Evolutionary conservation across 2,797 vertebrate species (phyloP).

Genomic region (Lagocephalus sceleratus): DNA sequence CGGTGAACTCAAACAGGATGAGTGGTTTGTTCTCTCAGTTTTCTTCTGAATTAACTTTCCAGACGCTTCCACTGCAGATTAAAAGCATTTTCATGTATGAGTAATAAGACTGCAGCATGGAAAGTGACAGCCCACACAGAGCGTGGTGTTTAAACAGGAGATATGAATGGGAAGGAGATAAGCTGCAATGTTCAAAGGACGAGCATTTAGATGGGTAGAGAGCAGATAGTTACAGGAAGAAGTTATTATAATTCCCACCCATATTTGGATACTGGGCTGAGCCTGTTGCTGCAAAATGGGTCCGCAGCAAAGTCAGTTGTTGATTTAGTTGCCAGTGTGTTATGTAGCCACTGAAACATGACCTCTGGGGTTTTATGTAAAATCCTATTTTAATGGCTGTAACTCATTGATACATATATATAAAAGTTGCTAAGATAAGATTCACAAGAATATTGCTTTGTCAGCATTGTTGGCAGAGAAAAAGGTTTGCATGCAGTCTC

Average conservation of each 20-base stretch:
- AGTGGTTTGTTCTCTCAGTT: conserved; percentile 26
- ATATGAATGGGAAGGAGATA: conserved; percentile 5
- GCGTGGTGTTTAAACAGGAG: conserved; percentile 10
- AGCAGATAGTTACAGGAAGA: conserved; percentile 24
- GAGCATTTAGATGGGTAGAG: conserved; percentile 49
- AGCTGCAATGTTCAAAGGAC: conserved; percentile 48
- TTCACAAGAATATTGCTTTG: conserved; percentile 6
- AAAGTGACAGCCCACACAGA: conserved; percentile 16
- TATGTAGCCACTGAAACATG: too few relatives aligned
- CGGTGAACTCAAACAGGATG: conserved; percentile 20
- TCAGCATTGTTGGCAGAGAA: conserved; percentile 13
- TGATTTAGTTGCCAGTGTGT: too few relatives aligned
- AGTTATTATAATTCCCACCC: conserved; percentile 52
- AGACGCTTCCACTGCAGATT: neutral
- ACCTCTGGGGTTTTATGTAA: neutral
- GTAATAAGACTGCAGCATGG: conserved; percentile 3
- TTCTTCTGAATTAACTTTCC: conserved; percentile 9
- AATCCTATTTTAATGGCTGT: conserved; percentile 2
- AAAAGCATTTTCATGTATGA: neutral
- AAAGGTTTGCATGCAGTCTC: neutral
- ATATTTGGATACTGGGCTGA: conserved; percentile 61
- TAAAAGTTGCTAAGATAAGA: conserved; percentile 30
- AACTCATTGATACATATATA: conserved; percentile 32
- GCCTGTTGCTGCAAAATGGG: conserved; percentile 6
- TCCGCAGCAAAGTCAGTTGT: too few relatives aligned